Evolutionary conservation across 1,140 invertebrate species (phyloP).

Genomic region (Drosophila nigromelanica): DNA sequence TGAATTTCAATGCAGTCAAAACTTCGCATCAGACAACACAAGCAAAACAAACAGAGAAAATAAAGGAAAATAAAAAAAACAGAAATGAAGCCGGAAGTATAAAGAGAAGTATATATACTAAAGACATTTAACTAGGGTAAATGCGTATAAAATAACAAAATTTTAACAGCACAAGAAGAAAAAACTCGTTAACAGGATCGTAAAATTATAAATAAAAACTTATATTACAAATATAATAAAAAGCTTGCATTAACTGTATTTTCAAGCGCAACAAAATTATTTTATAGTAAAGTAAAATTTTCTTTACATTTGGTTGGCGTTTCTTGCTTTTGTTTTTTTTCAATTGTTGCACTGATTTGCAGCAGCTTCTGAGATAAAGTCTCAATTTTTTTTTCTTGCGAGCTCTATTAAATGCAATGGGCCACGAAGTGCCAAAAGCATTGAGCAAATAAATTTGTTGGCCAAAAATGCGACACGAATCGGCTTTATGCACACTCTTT

Average conservation of each 20-base stretch:
- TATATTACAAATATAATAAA: too few species aligned
- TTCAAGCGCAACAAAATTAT: background rate
- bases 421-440: slow-evolving; percentile 55
- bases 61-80: background rate
- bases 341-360: slow-evolving; percentile 15
- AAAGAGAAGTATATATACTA: background rate
- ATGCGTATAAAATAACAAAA: background rate
- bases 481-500: slow-evolving; percentile 20
- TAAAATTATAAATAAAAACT: background rate
- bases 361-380: slow-evolving; percentile 3
- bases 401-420: slow-evolving; percentile 21
- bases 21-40: slow-evolving; percentile 8
- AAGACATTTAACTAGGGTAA: background rate
- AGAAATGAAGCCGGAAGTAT: background rate
- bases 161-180: background rate
- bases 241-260: background rate
- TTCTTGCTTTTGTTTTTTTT: too few species aligned
- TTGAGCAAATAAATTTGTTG: slow-evolving; percentile 61
- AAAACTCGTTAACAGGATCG: background rate
- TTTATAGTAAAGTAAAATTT: background rate
- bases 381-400: slow-evolving; percentile 3
- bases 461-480: slow-evolving; percentile 45
- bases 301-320: background rate
- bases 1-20: slow-evolving; percentile 42
- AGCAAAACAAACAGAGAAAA: slow-evolving; percentile 21